These are phyloP conservation scores for Hydropotes inermis DNA, from an alignment of 2,113 vertebrate species.

Conservation along the genomic window DNA sequence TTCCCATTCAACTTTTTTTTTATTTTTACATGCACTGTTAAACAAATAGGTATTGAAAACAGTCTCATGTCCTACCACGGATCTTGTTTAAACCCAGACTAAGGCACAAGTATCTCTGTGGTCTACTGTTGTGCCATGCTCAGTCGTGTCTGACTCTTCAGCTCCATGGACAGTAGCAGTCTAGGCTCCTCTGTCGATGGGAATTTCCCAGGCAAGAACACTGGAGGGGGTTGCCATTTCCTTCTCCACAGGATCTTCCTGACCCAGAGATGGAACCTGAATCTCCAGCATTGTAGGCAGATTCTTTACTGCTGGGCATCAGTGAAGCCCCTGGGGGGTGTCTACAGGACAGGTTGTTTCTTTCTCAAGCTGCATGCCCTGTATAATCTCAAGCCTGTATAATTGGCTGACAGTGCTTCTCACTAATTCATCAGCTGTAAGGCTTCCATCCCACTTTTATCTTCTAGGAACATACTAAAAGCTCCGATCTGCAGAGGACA, in stretches of 20 bases:
- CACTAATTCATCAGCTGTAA: background rate
- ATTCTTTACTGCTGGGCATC: background rate
- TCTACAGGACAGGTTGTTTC: background rate
- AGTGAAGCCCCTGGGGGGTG: background rate
- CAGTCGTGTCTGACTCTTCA: background rate
- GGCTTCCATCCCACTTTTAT: background rate
- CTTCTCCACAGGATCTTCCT: background rate
- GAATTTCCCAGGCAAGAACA: background rate
- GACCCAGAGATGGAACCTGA: background rate
- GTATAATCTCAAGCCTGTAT: background rate
- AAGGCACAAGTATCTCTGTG: background rate
- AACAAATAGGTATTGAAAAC: background rate
- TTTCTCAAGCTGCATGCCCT: background rate
- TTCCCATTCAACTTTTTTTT: background rate
- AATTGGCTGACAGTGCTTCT: background rate
- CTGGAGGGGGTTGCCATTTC: background rate
- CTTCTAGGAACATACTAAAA: background rate
- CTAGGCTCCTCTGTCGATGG: background rate
- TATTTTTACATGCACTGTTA: background rate
- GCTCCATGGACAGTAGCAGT: background rate
- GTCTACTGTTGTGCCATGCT: background rate
- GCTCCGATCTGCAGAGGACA: background rate
- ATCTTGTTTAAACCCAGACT: background rate
- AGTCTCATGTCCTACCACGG: background rate
- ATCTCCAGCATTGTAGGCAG: background rate